Evolutionary conservation across 2,888 invertebrate genomes (phyloP).

Genomic region (Chloromyia formosa): DNA sequence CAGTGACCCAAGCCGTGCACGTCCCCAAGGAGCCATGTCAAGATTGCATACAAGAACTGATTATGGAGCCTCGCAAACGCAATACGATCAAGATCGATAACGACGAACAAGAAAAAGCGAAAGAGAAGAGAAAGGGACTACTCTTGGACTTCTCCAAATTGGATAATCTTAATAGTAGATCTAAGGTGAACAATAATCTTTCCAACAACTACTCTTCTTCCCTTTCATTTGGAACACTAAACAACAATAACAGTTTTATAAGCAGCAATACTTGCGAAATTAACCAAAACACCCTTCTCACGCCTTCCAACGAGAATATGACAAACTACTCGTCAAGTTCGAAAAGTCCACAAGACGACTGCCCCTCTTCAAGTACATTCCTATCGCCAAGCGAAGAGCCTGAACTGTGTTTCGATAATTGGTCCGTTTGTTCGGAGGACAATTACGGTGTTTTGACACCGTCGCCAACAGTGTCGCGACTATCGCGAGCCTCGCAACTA

Average conservation of each 20-base stretch:
- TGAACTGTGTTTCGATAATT: constrained; percentile 70
- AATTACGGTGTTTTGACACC: constrained; percentile 58
- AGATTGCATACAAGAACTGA: constrained; percentile 52
- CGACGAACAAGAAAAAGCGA: constrained; percentile 62
- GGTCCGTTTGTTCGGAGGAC: constrained; percentile 73
- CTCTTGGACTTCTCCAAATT: constrained; percentile 72
- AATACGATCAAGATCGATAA: constrained; percentile 59
- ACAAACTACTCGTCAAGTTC: constrained; percentile 63
- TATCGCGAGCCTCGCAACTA: constrained; percentile 65
- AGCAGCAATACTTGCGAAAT: constrained; percentile 55
- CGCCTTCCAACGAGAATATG: constrained; percentile 61
- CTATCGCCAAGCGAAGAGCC: constrained; percentile 71
- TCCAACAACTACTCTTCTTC: constrained; percentile 59
- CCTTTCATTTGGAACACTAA: constrained; percentile 56
- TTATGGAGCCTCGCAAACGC: constrained; percentile 52
- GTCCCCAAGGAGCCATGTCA: constrained; percentile 47
- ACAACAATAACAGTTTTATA: constrained; percentile 50
- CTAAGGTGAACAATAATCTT: constrained; percentile 59
- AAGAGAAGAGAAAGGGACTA: constrained; percentile 66
- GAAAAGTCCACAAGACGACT: constrained; percentile 62
- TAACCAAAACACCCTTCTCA: constrained; percentile 59
- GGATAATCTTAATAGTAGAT: constrained; percentile 56
- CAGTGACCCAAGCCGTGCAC: neutral
- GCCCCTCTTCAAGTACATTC: constrained; percentile 63
- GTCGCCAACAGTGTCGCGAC: constrained; percentile 54